Base-by-base conservation (phyloP, 53 echinoderm and acorn worm genomes). In the Apostichopus leukothele region DNA sequence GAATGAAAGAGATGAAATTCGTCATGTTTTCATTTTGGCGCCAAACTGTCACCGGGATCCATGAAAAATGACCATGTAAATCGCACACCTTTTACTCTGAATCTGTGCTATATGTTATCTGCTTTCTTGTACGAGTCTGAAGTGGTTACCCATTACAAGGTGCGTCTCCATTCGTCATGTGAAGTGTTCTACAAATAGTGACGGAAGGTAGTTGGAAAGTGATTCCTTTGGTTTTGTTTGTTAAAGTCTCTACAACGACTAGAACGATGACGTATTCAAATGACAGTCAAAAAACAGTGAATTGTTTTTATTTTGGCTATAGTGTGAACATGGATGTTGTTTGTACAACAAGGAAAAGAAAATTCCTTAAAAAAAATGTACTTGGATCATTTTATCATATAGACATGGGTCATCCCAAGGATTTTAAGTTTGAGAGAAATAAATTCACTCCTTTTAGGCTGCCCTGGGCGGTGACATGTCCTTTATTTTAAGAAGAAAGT, bases 11-110 rank as follows among this genome's bases (percentile, higher is more conserved):
- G 20, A 71, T 71, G 6, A 71, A n/a, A 14, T 6, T 71, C 71
- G 18, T 71, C 71, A 71, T 71, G 71, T 71, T 71, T 71, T 71
- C 18, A 71, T 71, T 71, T 71, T 71, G 71, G 71, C 71, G 71
- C 71, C 71, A 71, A 71, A 71, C 18, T 71, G 71, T 71, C 71
- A 71, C 20, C 20, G 6, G 16, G 6, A 71, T 71, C 71, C 16
- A 71, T 71, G 71, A 71, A 71, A 71, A 71, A 71, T 71, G 71
- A 71, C 71, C 71, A 71, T 71, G 71, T 71, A 19, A n/a, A 71
- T 71, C 20, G 18, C 71, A 71, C 71, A 71, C 71, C 71, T 71
- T 71, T 71, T 71, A 71, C 16, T 71, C 6, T 21, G 6, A 18
- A 14, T 71, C 20, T 71, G 71, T 71, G 20, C 13, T 71, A 6